Conservation (phyloP, 2,113 vertebrate species). For the Myotis yumanensis region DNA sequence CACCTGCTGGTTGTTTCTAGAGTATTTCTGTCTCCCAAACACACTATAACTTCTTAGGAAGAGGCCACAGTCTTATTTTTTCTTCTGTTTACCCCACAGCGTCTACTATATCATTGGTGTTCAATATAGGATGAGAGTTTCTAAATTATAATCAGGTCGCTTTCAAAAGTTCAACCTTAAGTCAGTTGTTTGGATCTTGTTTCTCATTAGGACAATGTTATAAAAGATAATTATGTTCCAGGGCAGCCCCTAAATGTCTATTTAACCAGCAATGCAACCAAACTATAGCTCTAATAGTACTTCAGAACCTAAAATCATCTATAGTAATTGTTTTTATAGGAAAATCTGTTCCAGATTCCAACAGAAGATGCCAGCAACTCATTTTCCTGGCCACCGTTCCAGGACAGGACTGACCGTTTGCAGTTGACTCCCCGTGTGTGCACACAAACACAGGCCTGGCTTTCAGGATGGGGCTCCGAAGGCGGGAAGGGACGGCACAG, state of each 20-base stretch:
- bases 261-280: slow-evolving; percentile 27
- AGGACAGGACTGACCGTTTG: neutral
- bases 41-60: neutral
- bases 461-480: neutral
- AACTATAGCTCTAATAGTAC: slow-evolving; percentile 16
- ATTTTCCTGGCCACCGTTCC: slow-evolving; percentile 43
- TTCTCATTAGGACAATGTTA: slow-evolving; percentile 49
- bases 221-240: slow-evolving; percentile 43
- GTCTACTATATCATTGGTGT: neutral
- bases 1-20: neutral
- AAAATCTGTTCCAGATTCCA: slow-evolving; percentile 67
- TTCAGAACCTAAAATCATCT: slow-evolving; percentile 41
- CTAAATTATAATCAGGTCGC: slow-evolving; percentile 28
- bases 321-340: slow-evolving; percentile 57
- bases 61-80: neutral
- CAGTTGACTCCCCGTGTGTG: neutral
- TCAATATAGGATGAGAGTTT: neutral
- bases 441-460: neutral
- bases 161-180: slow-evolving; percentile 23
- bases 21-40: neutral
- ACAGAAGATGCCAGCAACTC: slow-evolving; percentile 43
- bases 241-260: slow-evolving; percentile 10
- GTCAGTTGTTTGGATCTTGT: slow-evolving; percentile 49
- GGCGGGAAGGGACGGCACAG: neutral
- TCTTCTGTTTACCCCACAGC: neutral